Base-by-base conservation (phyloP, 1,140 invertebrate species). In the Bombus consobrinus region DNA sequence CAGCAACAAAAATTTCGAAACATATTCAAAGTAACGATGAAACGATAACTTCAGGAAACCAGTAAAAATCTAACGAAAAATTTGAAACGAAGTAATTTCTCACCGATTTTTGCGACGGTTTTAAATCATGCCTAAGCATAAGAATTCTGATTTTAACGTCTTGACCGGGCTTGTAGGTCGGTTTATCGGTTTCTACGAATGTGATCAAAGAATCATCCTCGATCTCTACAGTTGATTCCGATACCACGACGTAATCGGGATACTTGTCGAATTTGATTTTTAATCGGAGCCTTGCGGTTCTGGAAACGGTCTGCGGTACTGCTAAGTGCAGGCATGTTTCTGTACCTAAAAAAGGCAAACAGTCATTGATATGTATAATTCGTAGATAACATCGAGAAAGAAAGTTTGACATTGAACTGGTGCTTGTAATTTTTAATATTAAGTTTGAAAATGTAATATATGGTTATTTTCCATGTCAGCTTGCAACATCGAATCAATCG, bases 81-180 rank as follows among this genome's bases (percentile, higher is more conserved):
- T 64, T 12, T 59, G 22, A 37, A 37, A 41, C 3, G 3, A 9
- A 81, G 37, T 13, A 3, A 62, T 10, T 13, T 92, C 93, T 92
- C 92, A 96, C 96, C 83, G 92, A 79, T 81, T 94, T 94, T 68
- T 93, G 92, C 90, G 94, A 94, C 9, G 96, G 95, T 66, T 95
- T 95, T 8, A 96, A 90, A 85, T 96, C 94, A 53, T 95, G 94
- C 68, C 95, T 95, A 8, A 97, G 75, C 57, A 94, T 94, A 3
- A 97, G 93, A 62, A 96, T 92, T 73, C 96, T 94, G 62, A 96
- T 95, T 82, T 95, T 95, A 22, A 96, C 96, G 85, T 95, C 94
- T 88, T 97, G 96, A 6, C 96, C 96, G 9, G 96, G 97, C 79
- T 97, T 96, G 92, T 97, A 97, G 12, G 97, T 95, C 0, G 96